These are phyloP conservation scores for Cecropterus lyciades DNA, from an alignment of 1,140 invertebrate species.

Conservation along the genomic window DNA sequence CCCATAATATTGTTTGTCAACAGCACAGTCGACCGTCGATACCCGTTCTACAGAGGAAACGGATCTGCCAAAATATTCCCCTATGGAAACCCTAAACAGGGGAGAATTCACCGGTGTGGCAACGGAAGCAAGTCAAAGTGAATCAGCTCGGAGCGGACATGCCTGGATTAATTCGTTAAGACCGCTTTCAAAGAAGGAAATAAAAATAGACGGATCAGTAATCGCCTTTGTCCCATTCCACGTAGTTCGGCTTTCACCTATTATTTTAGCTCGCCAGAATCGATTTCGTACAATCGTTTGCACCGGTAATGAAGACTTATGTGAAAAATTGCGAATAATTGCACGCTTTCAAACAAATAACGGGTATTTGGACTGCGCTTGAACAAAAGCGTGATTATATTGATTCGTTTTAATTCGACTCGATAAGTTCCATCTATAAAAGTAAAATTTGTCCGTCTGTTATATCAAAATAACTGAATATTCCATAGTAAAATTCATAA, in stretches of 20 bases:
- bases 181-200: conserved; percentile 60
- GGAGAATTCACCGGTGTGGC: conserved; percentile 39
- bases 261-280: conserved; percentile 48
- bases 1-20: not conserved
- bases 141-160: conserved; percentile 49
- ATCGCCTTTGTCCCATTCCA: conserved; percentile 56
- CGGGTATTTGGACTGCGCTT: not conserved
- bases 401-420: not conserved
- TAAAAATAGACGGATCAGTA: conserved; percentile 61
- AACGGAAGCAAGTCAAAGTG: conserved; percentile 58
- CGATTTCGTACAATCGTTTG: conserved; percentile 38
- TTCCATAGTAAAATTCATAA: too few relatives aligned
- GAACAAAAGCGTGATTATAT: not conserved
- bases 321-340: conserved; percentile 19
- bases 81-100: conserved; percentile 41
- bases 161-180: conserved; percentile 68
- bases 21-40: not conserved
- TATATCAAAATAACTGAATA: not conserved
- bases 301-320: conserved; percentile 11
- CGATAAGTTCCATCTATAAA: not conserved
- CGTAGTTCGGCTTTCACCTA: conserved; percentile 66
- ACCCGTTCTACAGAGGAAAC: not conserved
- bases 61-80: conserved; percentile 2
- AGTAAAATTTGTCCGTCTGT: not conserved
- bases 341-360: conserved; percentile 9